Evolutionary conservation across 2,888 invertebrate genomes (phyloP), one percentile per base, ranked within the genome.

Genomic region (Polyommatus icarus): DNA sequence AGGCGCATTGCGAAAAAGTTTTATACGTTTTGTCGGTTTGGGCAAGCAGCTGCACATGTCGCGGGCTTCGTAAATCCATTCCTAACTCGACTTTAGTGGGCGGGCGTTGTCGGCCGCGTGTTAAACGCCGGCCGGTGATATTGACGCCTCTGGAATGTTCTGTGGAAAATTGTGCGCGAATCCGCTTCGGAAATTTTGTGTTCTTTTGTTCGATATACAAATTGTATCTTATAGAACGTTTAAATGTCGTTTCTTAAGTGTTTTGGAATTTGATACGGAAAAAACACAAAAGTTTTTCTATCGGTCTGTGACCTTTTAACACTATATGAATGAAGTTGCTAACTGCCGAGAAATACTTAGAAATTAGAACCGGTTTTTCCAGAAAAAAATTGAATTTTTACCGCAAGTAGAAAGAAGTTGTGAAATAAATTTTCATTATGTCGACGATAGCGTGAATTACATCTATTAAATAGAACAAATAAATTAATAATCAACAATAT

Each of bases 1-100:
- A 89, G 89, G 90, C 88, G 92, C 91, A 91, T 87, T 90, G 91
- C 89, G 91, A 90, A 90, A 91, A 91, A 91, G 85, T 91, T 92
- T 89, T 88, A 81, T 83, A 80, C 80, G 80, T 82, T 81, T 82
- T 82, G 82, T 82, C 80, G 81, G 80, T 80, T 76, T 61, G 79
- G 79, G 80, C 73, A 73, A 50, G 86, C 84, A 85, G 84, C 84
- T 83, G 84, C 82, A 90, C 91, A 81, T 82, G 92, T 91, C 89
- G 91, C 85, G 89, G 77, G 83, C 84, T 84, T 87, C 89, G 91
- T 93, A 92, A 93, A 93, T 93, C 90, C 90, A 87, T 89, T 89
- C 85, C 88, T 91, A 93, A 92, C 90, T 91, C 89, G 90, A 90
- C 84, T 87, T 87, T 87, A 88, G 87, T 87, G 85, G 85, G 82